These are phyloP conservation scores for Cotesia congregata DNA, from an alignment of 2,888 invertebrate genomes.

Conservation along the genomic window DNA sequence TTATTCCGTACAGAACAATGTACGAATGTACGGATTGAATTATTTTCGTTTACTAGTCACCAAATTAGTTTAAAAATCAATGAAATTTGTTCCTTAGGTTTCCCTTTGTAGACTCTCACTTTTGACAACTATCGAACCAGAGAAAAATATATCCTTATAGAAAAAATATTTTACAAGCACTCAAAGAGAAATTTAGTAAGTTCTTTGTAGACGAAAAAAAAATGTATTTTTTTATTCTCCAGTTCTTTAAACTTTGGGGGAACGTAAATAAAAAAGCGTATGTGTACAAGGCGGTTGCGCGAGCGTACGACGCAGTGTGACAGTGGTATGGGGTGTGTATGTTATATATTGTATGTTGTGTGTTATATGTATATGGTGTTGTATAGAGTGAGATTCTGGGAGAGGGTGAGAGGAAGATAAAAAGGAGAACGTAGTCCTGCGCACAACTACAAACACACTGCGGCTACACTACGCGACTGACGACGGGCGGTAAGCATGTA, in stretches of 20 bases:
- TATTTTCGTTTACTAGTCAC: not conserved
- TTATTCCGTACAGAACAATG: not conserved
- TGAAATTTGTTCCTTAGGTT: not conserved
- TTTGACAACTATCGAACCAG: not conserved
- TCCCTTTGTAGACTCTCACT: not conserved
- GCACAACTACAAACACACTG: constrained; percentile 20
- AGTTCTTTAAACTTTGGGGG: not conserved
- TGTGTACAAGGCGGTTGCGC: not conserved
- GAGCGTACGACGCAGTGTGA: not conserved
- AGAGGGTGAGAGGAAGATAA: constrained; percentile 19
- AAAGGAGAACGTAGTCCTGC: constrained; percentile 25
- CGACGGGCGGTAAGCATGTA: constrained; percentile 27
- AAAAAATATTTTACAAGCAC: not conserved
- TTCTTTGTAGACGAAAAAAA: not conserved
- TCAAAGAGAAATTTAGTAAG: not conserved
- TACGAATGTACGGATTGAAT: not conserved
- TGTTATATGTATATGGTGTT: not conserved
- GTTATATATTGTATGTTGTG: not conserved
- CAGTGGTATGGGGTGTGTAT: not conserved
- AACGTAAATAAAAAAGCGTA: not conserved
- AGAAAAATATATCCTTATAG: not conserved
- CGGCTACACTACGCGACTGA: constrained; percentile 3
- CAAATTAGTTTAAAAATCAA: not conserved
- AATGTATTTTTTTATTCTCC: not conserved
- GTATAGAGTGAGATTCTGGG: not conserved